Base-by-base conservation (phyloP, 2,888 invertebrate species). In the Horisme vitalbata region DNA sequence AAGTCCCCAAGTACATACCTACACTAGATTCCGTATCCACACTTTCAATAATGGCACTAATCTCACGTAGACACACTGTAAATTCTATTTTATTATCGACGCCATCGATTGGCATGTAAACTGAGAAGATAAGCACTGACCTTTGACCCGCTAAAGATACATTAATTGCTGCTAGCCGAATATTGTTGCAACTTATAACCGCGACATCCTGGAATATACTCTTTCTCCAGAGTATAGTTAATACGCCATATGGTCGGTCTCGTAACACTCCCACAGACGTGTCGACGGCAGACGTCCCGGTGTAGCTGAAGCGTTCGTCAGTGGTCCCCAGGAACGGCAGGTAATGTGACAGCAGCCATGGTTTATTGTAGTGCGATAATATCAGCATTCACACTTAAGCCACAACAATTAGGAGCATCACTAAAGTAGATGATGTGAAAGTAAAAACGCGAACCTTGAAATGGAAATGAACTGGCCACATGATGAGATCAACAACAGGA, bases 41-140 rank as follows among this genome's bases (percentile, higher is more conserved):
- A 12, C 15, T 34, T 3, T 57, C 54, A 8, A 56, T 41, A 12
- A 59, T 41, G 1, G 63, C 48, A 43, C 28, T 43, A 6, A 60
- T 44, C 28, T 43, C 35, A 21, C 51, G 28, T 2, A 61, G 26
- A 27, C 52, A 53, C 7, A 59, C 49, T 0, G 55, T 57, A 45
- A 58, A 62, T 12, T 54, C 52, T 0, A 27, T 9, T 7, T 63
- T 15, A 30, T 64, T 57, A 1, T 57, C 55, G 8, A 4, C 9
- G 5, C 15, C 11, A 10, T 59, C 52, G 2, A 52, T 59, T 1
- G 62, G 63, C 63, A 65, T 61, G 14, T 63, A 65, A 3, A 61
- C 58, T 24, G 24, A 24, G 24, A 24, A 24, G n/a, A 24, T 9
- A 4, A 24, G 10, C 9, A 24, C 1, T 5, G 10, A 9, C 24